phyloP scores from a whole-genome alignment of 2,113 vertebrate genomes.

The Uria lomvia region DNA sequence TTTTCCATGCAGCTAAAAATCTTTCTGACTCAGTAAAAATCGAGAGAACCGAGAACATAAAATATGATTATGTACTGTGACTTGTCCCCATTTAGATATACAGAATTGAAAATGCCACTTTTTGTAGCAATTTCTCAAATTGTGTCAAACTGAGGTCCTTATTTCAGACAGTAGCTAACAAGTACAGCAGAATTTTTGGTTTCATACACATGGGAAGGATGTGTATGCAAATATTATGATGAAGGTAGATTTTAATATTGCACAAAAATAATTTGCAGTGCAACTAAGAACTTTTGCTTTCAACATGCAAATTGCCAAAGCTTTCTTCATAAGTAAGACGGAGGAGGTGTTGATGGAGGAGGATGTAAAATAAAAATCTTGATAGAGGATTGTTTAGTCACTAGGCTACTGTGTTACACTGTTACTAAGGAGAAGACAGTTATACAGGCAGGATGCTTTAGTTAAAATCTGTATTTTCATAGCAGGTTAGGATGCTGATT shows the following conservation, averaged over 20 bases:
- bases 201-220: background rate
- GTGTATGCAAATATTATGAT: background rate
- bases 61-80: background rate
- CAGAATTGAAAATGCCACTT: background rate
- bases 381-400: background rate
- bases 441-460: background rate
- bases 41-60: background rate
- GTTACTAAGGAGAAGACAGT: background rate
- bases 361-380: background rate
- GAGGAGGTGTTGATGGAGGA: background rate
- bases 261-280: background rate
- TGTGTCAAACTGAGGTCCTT: background rate
- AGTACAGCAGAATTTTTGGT: background rate
- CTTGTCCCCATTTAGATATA: background rate
- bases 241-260: background rate
- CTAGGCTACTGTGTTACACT: background rate
- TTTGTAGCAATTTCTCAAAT: background rate
- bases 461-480: background rate
- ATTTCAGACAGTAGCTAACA: background rate
- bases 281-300: background rate
- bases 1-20: background rate
- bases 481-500: background rate
- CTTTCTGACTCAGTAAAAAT: background rate
- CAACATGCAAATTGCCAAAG: background rate
- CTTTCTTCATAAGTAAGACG: background rate